phyloP scores from a whole-genome alignment of 2,888 invertebrate genomes.

The Rhamphomyia laevipes region DNA sequence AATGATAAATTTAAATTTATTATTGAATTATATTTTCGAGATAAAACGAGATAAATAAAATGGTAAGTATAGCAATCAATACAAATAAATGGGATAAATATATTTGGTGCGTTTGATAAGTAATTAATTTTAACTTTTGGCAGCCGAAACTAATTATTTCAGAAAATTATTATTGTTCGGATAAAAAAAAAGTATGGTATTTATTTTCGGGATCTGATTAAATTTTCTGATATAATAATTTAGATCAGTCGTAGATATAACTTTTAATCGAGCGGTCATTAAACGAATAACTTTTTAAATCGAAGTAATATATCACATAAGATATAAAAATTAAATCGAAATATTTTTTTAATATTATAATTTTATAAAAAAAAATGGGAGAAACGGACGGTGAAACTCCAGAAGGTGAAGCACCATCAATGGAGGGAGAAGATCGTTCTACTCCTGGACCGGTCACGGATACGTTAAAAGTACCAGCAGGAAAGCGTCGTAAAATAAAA shows the following conservation, averaged over 20 bases:
- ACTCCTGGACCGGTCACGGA: conserved; percentile 27
- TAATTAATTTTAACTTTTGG: conserved; percentile 18
- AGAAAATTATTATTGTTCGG: conserved; percentile 15
- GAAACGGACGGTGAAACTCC: conserved; percentile 34
- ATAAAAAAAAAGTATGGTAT: conserved; percentile 7
- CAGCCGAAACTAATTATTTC: conserved; percentile 17
- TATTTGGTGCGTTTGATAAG: neutral
- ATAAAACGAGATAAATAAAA: too few species aligned
- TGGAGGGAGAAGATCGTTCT: conserved; percentile 27
- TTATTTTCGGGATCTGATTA: neutral
- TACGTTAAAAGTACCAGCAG: conserved; percentile 30
- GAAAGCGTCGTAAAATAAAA: conserved; percentile 33
- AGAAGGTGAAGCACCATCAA: conserved; percentile 26
- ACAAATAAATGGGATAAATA: neutral
- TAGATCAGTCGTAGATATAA: conserved; percentile 36
- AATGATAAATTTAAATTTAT: too few species aligned
- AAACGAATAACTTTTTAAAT: conserved; percentile 22
- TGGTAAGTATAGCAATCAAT: too few species aligned
- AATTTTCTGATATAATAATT: conserved; percentile 13
- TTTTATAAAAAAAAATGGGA: conserved; percentile 27
- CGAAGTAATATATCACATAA: conserved; percentile 19
- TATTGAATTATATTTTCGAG: too few species aligned
- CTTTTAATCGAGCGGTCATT: conserved; percentile 36
- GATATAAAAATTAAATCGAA: neutral
- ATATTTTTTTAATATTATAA: neutral